A percentile compares a stretch with the other conserved stretches of the same genome.
Evolutionary conservation across 1,140 invertebrate species (phyloP).

Genomic region (Zaprionus tsacasi): DNA sequence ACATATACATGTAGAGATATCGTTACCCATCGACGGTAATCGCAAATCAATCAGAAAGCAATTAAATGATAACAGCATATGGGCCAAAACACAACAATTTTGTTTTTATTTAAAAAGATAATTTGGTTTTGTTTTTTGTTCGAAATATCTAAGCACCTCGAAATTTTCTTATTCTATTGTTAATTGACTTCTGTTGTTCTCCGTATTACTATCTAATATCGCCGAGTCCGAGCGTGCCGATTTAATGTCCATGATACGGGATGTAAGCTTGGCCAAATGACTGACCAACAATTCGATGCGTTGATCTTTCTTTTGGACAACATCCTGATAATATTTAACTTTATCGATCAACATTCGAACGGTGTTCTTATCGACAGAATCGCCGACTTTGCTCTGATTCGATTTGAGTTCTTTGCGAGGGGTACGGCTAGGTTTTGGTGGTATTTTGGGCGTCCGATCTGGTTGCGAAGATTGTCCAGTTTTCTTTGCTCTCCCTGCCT

Average conservation of each 20-base stretch:
- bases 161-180: background rate
- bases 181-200: background rate
- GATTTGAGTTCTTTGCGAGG: background rate
- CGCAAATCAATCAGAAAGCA: constrained; percentile 5
- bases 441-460: background rate
- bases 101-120: constrained; percentile 21
- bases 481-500: background rate
- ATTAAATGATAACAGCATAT: constrained; percentile 1
- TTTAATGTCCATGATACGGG: constrained; percentile 51
- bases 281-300: constrained; percentile 85
- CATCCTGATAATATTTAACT: constrained; percentile 85
- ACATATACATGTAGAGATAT: background rate
- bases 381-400: background rate
- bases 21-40: background rate
- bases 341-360: constrained; percentile 39
- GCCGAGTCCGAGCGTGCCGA: background rate
- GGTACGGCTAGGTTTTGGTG: background rate
- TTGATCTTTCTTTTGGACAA: constrained; percentile 86
- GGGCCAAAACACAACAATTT: constrained; percentile 33
- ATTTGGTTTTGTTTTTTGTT: background rate
- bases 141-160: background rate
- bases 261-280: constrained; percentile 57
- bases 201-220: background rate
- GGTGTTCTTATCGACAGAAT: constrained; percentile 15
- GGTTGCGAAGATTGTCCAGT: background rate